Base-by-base conservation (phyloP, 2,797 vertebrate species). In the Brachyrhaphis roseni region DNA sequence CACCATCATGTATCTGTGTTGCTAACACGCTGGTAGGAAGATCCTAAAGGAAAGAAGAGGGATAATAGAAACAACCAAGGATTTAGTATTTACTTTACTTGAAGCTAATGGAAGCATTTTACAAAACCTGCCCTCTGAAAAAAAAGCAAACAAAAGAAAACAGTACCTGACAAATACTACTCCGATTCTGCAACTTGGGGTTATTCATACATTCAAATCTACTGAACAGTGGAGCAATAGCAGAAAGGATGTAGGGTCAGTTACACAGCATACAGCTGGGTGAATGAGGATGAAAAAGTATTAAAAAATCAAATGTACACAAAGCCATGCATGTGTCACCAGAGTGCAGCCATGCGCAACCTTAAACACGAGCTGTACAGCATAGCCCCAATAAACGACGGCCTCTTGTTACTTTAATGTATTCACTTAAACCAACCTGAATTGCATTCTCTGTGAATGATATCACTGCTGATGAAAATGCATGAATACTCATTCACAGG, bases 391-490 rank as follows among this genome's bases (percentile, higher is more conserved):
- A 88, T 84, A 92, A 91, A 87, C 62, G 86, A 76, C 85, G 80
- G 66, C 78, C 57, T 77, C 90, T 92, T 86, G 75, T 90, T 86
- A 82, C 85, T 86, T 72, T 84, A 87, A 93, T 87, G 80, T 81
- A 90, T 93, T 92, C 90, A 87, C 83, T 89, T 84, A 87, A 84
- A 88, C 66, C 81, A 86, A 89, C 86, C 87, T 86, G 86, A 91
- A 91, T 89, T 82, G 78, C 88, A 91, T 89, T 91, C 89, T 83
- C 84, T 91, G 86, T 78, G 86, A 90, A 88, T 91, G 89, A 92
- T 93, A 89, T 91, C 92, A 90, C 83, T 86, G 85, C 85, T 90
- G 89, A 89, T 90, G 89, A 93, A 94, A 94, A 94, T 93, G 91
- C 93, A 92, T 91, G 91, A 91, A 91, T 87, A 83, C 90, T 89